Evolutionary conservation across 1,140 invertebrate species (phyloP).

Genomic region (Polyergus mexicanus): DNA sequence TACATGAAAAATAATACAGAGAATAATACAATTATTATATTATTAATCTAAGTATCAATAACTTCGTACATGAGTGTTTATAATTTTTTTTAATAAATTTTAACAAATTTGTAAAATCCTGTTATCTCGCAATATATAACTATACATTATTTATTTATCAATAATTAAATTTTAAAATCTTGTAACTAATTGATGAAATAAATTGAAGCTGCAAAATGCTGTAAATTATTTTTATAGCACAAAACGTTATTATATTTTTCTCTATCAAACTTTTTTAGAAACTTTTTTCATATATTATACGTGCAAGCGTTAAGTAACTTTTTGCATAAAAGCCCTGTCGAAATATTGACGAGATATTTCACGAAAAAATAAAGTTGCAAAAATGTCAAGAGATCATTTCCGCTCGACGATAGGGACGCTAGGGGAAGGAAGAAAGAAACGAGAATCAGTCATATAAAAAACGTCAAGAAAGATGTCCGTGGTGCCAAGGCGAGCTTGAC

Average conservation of each 20-base stretch:
- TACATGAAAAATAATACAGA: neutral
- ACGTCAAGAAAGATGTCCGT: conserved; percentile 31
- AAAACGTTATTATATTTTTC: neutral
- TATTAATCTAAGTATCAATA: neutral
- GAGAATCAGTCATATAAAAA: conserved; percentile 25
- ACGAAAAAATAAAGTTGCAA: neutral
- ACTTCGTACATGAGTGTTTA: neutral
- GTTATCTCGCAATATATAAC: neutral
- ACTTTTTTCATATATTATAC: neutral
- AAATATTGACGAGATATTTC: conserved; percentile 33
- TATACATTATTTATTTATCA: neutral
- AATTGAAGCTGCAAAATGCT: neutral
- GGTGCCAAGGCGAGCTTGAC: conserved; percentile 41
- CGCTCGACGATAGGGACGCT: neutral
- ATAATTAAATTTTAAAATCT: neutral
- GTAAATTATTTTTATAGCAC: neutral
- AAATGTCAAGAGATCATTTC: conserved; percentile 18
- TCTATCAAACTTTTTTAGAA: neutral
- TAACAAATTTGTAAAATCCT: neutral
- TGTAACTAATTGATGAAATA: neutral
- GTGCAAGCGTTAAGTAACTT: neutral
- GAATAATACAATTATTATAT: conserved; percentile 1
- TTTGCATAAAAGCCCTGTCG: no score
- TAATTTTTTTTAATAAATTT: neutral
- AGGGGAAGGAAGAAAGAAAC: neutral